phyloP scores from a whole-genome alignment of 2,113 vertebrate genomes.

The Tichodroma muraria region DNA sequence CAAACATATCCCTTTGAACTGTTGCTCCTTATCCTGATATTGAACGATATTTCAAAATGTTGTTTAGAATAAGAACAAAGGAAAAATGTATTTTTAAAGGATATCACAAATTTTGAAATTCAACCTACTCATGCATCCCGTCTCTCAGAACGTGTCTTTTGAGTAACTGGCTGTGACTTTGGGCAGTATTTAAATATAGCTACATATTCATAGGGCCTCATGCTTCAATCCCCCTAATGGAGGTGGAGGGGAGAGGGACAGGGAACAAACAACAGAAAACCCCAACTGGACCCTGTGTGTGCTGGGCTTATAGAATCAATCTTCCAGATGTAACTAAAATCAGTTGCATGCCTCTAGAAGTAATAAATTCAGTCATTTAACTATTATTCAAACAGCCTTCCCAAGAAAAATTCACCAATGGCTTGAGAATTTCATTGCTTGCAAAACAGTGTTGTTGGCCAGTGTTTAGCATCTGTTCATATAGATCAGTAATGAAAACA shows the following conservation, averaged over 20 bases:
- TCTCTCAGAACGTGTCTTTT: not conserved
- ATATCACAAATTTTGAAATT: not conserved
- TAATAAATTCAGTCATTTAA: not conserved
- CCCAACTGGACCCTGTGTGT: not conserved
- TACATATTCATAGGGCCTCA: not conserved
- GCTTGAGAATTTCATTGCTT: not conserved
- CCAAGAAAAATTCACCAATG: not conserved
- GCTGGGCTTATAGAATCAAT: not conserved
- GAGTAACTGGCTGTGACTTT: not conserved
- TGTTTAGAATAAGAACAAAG: not conserved
- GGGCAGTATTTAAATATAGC: not conserved
- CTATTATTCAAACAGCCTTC: not conserved
- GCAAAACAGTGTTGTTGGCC: not conserved
- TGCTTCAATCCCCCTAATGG: not conserved
- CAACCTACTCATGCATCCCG: not conserved
- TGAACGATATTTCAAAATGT: not conserved
- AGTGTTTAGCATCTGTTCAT: not conserved
- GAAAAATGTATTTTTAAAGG: not conserved
- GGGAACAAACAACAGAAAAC: not conserved
- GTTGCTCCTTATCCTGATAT: not conserved
- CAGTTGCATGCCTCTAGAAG: not conserved
- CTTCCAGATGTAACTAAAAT: not conserved
- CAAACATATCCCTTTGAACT: not conserved
- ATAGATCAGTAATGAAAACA: not conserved
- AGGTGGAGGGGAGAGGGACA: not conserved